Percentiles rank a stretch among this genome's conserved stretches.
phyloP scores from a whole-genome alignment of 2,888 invertebrate species.

The Dryococelus australis region DNA sequence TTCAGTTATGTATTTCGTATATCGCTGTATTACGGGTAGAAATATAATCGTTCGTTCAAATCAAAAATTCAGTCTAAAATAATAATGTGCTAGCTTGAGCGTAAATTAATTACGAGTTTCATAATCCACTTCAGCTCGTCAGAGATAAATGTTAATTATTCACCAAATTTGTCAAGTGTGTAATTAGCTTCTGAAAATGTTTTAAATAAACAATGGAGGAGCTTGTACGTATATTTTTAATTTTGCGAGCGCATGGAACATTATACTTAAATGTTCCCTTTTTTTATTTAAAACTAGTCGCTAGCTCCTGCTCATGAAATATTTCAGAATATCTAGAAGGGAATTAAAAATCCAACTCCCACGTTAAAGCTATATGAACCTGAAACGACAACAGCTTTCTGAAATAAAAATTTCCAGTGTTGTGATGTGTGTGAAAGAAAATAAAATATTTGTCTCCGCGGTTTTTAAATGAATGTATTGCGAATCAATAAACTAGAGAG shows the following conservation, averaged over 20 bases:
- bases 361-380: too few species aligned
- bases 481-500: too few species aligned
- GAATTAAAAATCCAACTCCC: neutral
- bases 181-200: neutral
- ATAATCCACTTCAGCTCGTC: neutral
- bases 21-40: neutral
- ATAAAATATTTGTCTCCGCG: too few species aligned
- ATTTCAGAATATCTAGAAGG: neutral
- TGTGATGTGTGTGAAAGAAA: too few species aligned
- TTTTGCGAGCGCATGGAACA: neutral
- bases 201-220: neutral
- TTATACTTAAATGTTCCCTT: neutral
- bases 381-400: too few species aligned
- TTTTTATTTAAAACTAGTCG: neutral
- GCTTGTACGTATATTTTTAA: conserved; percentile 3
- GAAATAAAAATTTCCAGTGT: too few species aligned
- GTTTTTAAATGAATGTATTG: too few species aligned
- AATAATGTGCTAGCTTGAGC: neutral
- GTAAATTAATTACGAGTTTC: neutral
- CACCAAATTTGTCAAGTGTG: neutral
- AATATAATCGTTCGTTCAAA: neutral
- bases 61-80: neutral
- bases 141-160: conserved; percentile 4
- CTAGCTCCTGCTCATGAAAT: neutral
- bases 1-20: too few species aligned